phyloP scores from a whole-genome alignment of 1,140 invertebrate genomes.

The Drosophila kohkoa region DNA sequence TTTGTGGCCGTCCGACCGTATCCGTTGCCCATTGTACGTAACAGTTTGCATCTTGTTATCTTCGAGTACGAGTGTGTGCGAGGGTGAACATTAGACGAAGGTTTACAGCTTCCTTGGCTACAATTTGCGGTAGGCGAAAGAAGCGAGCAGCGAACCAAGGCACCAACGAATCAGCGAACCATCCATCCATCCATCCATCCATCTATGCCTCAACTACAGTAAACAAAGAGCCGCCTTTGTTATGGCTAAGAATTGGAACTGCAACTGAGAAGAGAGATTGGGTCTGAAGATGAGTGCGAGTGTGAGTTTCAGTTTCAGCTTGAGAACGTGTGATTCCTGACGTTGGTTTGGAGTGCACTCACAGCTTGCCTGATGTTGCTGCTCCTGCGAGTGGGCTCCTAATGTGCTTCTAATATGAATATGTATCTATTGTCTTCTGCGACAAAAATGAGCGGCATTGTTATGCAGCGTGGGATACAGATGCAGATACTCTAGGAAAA shows the following conservation, averaged over 20 bases:
- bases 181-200: slow-evolving; percentile 42
- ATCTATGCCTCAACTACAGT: slow-evolving; percentile 39
- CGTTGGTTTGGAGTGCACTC: slow-evolving; percentile 28
- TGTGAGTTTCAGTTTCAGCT: slow-evolving; percentile 15
- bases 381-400: slow-evolving; percentile 56
- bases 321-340: slow-evolving; percentile 24
- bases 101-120: slow-evolving; percentile 53
- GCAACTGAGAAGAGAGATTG: background rate
- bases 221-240: slow-evolving; percentile 55
- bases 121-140: slow-evolving; percentile 55
- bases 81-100: slow-evolving; percentile 44
- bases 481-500: slow-evolving; percentile 2
- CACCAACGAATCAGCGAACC: background rate
- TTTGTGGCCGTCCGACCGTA: slow-evolving; percentile 42
- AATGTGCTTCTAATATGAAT: slow-evolving; percentile 69
- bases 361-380: slow-evolving; percentile 36
- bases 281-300: background rate
- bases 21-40: slow-evolving; percentile 46
- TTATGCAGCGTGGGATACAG: slow-evolving; percentile 44
- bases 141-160: slow-evolving; percentile 14
- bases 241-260: slow-evolving; percentile 11
- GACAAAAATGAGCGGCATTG: slow-evolving; percentile 47
- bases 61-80: slow-evolving; percentile 26
- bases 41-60: slow-evolving; percentile 55
- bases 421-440: slow-evolving; percentile 48